A percentile compares a stretch with the other conserved stretches of the same genome.
phyloP scores from a whole-genome alignment of 2,888 invertebrate genomes.

The Oxycera nigricornis region DNA sequence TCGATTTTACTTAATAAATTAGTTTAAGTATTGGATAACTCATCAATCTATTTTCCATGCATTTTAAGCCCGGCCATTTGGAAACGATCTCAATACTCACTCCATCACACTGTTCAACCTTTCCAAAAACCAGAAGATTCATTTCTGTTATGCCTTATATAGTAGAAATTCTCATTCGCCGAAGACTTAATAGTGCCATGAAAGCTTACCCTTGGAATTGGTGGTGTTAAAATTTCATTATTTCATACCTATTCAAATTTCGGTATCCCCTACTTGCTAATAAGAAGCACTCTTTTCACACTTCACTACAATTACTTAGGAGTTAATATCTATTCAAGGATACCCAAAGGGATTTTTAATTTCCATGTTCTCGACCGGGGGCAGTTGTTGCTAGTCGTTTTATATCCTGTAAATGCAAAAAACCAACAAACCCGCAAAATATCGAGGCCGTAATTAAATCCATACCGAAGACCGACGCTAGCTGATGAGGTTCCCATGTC shows the following conservation, averaged over 20 bases:
- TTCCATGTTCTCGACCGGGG: not conserved
- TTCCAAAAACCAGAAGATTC: not conserved
- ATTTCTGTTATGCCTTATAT: not conserved
- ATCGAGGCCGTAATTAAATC: slow-evolving; percentile 11
- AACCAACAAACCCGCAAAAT: slow-evolving; percentile 11
- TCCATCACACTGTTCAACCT: too few species aligned
- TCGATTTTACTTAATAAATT: too few species aligned
- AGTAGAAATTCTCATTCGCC: not conserved
- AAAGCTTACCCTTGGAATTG: slow-evolving; percentile 21
- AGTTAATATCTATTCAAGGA: not conserved
- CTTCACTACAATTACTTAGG: slow-evolving; percentile 18
- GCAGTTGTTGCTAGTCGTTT: too few species aligned
- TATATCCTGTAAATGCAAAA: too few species aligned
- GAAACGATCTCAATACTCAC: too few species aligned
- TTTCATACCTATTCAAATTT: not conserved
- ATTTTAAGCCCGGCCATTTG: too few species aligned
- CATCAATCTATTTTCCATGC: too few species aligned
- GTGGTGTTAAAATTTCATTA: slow-evolving; percentile 13
- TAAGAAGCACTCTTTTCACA: slow-evolving; percentile 9
- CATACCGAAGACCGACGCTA: too few species aligned
- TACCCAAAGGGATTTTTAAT: not conserved
- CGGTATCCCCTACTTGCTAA: not conserved
- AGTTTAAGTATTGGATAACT: too few species aligned
- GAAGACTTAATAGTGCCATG: slow-evolving; percentile 11
- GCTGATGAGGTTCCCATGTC: not conserved